Conservation (phyloP, 2,888 invertebrate genomes). For the Apamea monoglypha region DNA sequence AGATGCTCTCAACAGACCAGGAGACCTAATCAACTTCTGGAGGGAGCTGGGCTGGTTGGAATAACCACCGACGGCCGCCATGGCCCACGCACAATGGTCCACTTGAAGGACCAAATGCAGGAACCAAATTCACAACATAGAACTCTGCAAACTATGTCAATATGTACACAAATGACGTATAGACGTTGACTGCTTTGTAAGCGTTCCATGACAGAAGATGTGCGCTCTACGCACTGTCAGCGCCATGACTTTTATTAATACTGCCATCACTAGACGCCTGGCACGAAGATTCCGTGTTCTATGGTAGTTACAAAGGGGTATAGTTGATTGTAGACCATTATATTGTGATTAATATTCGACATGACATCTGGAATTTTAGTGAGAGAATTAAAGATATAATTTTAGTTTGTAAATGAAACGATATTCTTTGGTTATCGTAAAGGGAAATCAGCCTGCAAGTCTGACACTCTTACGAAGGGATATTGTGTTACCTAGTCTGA, state of each 20-base stretch:
- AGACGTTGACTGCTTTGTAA: not conserved
- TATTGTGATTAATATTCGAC: constrained; percentile 26
- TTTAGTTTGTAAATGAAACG: not conserved
- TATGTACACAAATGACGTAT: not conserved
- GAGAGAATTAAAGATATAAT: not conserved
- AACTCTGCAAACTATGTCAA: not conserved
- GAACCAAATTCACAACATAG: too few species aligned
- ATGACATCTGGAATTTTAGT: constrained; percentile 5
- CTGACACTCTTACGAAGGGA: rapidly evolving
- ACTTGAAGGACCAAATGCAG: too few species aligned
- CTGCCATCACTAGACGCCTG: not conserved
- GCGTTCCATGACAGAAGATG: not conserved
- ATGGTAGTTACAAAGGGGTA: not conserved
- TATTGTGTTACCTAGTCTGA: not conserved
- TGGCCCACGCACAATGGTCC: too few species aligned
- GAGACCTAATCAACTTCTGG: too few species aligned
- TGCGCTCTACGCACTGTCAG: not conserved
- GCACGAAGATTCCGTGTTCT: not conserved
- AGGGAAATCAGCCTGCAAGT: too few species aligned
- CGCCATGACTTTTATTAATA: not conserved
- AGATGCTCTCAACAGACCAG: too few species aligned
- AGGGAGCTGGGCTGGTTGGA: too few species aligned
- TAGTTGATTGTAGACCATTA: not conserved
- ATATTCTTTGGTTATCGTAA: not conserved
- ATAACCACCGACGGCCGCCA: too few species aligned